These are phyloP conservation scores for Leucopsar rothschildi DNA, from an alignment of 2,113 vertebrate genomes.

Conservation along the genomic window DNA sequence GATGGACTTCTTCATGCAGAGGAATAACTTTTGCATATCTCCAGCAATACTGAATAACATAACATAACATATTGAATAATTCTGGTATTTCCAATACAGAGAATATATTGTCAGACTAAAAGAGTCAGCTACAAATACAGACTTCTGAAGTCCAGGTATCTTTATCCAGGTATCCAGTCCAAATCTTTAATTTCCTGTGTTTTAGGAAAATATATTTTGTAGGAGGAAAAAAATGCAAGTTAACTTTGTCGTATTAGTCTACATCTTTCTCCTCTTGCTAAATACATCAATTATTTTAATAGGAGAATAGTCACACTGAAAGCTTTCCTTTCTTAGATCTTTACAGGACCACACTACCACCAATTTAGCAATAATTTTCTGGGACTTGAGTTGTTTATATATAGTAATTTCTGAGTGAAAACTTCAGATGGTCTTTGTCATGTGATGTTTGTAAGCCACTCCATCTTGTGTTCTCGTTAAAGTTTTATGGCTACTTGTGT, in stretches of 20 bases:
- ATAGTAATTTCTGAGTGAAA: not conserved
- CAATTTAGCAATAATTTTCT: not conserved
- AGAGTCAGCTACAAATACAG: not conserved
- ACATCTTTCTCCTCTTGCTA: not conserved
- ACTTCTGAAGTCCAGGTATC: not conserved
- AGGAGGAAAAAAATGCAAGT: not conserved
- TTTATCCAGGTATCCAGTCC: no score
- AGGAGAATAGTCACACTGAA: not conserved
- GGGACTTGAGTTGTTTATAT: not conserved
- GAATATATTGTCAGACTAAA: not conserved
- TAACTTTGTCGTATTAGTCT: not conserved
- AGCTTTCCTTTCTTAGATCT: not conserved
- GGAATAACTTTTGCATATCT: not conserved
- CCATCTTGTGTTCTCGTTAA: not conserved
- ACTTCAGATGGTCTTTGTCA: not conserved
- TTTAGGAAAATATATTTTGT: not conserved
- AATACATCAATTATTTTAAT: not conserved
- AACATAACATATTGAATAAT: not conserved
- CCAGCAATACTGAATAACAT: not conserved
- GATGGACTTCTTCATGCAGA: not conserved
- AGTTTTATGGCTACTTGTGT: not conserved
- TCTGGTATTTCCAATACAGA: not conserved
- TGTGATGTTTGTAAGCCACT: not conserved
- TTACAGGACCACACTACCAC: not conserved
- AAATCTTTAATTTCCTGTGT: not conserved